A percentile compares a stretch with the other conserved stretches of the same genome.
Conservation (phyloP, 2,888 invertebrate species). For the Habrosyne pyritoides region DNA sequence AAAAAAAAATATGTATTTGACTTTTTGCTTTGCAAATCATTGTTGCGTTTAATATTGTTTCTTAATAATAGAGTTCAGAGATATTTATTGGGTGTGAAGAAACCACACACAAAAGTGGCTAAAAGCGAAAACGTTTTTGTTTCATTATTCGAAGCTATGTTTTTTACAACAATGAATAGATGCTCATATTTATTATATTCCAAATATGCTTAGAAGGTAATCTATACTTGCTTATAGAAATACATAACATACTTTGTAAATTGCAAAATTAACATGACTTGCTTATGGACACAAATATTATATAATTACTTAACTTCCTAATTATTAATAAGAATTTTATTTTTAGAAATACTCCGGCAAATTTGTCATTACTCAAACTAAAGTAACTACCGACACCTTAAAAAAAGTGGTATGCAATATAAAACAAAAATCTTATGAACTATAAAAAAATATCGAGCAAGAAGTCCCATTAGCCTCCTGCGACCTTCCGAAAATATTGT, state of each 20-base stretch:
- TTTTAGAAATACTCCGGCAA: not conserved
- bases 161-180: not conserved
- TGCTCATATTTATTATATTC: too few relatives aligned
- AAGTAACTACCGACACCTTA: not conserved
- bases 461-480: constrained; percentile 38
- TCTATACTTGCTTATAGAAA: too few relatives aligned
- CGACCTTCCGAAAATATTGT: constrained; percentile 71
- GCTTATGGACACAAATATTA: too few relatives aligned
- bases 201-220: too few relatives aligned
- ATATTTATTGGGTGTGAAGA: constrained; percentile 28
- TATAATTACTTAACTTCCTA: too few relatives aligned
- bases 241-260: too few relatives aligned
- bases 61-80: constrained; percentile 2
- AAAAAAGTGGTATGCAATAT: constrained; percentile 11
- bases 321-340: not conserved
- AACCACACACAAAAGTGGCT: constrained; percentile 23
- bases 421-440: constrained; percentile 19
- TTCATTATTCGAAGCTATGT: not conserved
- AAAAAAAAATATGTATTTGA: not conserved
- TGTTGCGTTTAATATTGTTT: constrained; percentile 14
- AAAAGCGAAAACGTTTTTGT: constrained; percentile 1
- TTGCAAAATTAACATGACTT: too few relatives aligned
- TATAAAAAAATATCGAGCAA: constrained; percentile 42
- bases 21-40: constrained; percentile 11
- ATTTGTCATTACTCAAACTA: not conserved